A percentile compares a stretch with the other conserved stretches of the same genome.
Evolutionary conservation across 2,888 invertebrate genomes (phyloP).

Genomic region (Drosophila tripunctata): DNA sequence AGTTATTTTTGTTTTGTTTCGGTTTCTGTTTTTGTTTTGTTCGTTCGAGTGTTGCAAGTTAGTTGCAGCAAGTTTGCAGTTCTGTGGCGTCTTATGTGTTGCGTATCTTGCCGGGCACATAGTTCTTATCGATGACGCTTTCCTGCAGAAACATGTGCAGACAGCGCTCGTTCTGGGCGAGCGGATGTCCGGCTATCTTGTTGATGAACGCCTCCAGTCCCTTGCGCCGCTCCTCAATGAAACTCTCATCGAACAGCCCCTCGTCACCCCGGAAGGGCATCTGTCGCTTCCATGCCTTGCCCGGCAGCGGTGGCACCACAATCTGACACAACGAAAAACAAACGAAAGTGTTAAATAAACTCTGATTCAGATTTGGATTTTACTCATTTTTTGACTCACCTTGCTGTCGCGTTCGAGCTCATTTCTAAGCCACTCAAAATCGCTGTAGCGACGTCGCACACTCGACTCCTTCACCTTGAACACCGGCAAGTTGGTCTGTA

Average conservation of each 20-base stretch:
- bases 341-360: neutral
- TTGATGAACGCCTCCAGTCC: slow-evolving; percentile 99
- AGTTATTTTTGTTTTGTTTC: neutral
- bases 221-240: slow-evolving; percentile 99
- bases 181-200: slow-evolving; percentile 99
- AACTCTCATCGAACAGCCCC: slow-evolving; percentile 99
- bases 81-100: slow-evolving; percentile 89
- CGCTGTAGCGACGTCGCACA: slow-evolving; percentile 98
- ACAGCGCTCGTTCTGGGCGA: slow-evolving; percentile 99
- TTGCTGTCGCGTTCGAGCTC: slow-evolving; percentile 99
- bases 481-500: slow-evolving; percentile 99
- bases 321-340: slow-evolving; percentile 87
- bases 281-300: slow-evolving; percentile 99
- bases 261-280: slow-evolving; percentile 99
- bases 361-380: neutral
- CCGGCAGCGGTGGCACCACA: slow-evolving; percentile 98
- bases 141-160: slow-evolving; percentile 99
- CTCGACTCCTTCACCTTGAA: slow-evolving; percentile 99
- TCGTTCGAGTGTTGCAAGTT: slow-evolving; percentile 67
- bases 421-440: slow-evolving; percentile 99
- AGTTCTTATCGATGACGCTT: slow-evolving; percentile 98
- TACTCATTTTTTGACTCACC: slow-evolving; percentile 85
- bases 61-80: slow-evolving; percentile 18
- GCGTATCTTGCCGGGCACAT: slow-evolving; percentile 99
- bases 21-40: slow-evolving; percentile 46